Evolutionary conservation across 2,113 vertebrate species (phyloP).

Genomic region (Xyliphius kryptos): DNA sequence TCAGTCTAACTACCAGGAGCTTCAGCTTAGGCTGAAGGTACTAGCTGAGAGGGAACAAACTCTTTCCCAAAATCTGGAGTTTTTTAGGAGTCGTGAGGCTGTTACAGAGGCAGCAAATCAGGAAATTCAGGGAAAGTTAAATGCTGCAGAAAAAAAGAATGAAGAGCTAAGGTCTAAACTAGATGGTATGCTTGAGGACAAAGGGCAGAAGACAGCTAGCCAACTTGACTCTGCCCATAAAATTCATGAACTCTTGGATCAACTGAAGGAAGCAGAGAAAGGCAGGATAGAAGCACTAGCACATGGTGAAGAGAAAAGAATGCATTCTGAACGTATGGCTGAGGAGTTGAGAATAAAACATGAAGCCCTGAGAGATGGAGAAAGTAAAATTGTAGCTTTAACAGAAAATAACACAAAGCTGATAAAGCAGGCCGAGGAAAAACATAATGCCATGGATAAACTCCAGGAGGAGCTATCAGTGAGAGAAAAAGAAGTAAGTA

Average conservation of each 20-base stretch:
- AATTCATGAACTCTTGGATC: slow-evolving; percentile 66
- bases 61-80: slow-evolving; percentile 59
- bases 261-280: slow-evolving; percentile 68
- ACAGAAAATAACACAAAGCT: slow-evolving; percentile 61
- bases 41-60: slow-evolving; percentile 53
- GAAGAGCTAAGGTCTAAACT: slow-evolving; percentile 61
- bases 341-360: slow-evolving; percentile 70
- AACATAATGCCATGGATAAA: slow-evolving; percentile 51
- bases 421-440: slow-evolving; percentile 51
- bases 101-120: slow-evolving; percentile 45
- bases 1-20: slow-evolving; percentile 61
- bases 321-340: slow-evolving; percentile 62
- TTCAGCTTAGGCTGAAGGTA: slow-evolving; percentile 56
- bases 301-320: slow-evolving; percentile 54
- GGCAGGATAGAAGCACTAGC: slow-evolving; percentile 61
- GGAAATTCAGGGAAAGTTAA: slow-evolving; percentile 59
- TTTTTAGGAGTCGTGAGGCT: slow-evolving; percentile 47
- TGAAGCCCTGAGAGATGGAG: slow-evolving; percentile 52
- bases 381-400: slow-evolving; percentile 56
- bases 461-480: slow-evolving; percentile 61
- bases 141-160: slow-evolving; percentile 60
- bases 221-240: slow-evolving; percentile 66
- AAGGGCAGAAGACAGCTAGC: slow-evolving; percentile 58
- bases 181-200: slow-evolving; percentile 52
- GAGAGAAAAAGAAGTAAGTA: slow-evolving; percentile 65